Evolutionary conservation across 1,140 invertebrate species (phyloP).

Genomic region (Drosophila serrata): DNA sequence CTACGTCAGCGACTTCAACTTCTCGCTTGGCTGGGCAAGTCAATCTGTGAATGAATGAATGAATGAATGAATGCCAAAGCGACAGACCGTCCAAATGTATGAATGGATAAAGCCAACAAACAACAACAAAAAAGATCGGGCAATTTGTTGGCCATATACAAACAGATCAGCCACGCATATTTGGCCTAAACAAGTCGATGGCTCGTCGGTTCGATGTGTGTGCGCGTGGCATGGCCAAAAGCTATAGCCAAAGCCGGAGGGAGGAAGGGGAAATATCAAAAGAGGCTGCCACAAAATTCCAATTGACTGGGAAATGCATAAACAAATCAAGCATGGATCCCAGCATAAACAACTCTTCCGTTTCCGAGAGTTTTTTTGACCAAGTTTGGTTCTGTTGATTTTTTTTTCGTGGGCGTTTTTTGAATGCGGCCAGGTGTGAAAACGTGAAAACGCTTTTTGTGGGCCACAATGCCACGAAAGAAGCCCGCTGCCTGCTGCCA

Average conservation of each 20-base stretch:
- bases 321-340: conserved; percentile 66
- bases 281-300: conserved; percentile 66
- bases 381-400: conserved; percentile 33
- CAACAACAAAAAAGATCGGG: conserved; percentile 43
- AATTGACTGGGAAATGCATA: conserved; percentile 76
- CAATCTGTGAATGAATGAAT: conserved; percentile 79
- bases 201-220: conserved; percentile 22
- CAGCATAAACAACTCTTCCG: conserved; percentile 22
- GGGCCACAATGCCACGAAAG: conserved; percentile 26
- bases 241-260: conserved; percentile 1
- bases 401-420: conserved; percentile 8
- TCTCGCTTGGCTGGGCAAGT: conserved; percentile 78
- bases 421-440: conserved; percentile 72
- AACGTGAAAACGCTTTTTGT: conserved; percentile 38
- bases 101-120: conserved; percentile 66
- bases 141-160: conserved; percentile 81
- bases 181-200: conserved; percentile 73
- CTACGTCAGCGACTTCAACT: conserved; percentile 54
- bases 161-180: conserved; percentile 81
- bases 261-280: conserved; percentile 39
- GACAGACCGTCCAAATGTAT: conserved; percentile 62
- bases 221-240: conserved; percentile 79
- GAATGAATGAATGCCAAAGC: conserved; percentile 45
- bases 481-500: conserved; percentile 1
- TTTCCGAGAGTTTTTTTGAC: conserved; percentile 10